Evolutionary conservation across 2,113 vertebrate genomes (phyloP), one percentile per base, ranked within the genome.

Genomic region (Charina bottae): DNA sequence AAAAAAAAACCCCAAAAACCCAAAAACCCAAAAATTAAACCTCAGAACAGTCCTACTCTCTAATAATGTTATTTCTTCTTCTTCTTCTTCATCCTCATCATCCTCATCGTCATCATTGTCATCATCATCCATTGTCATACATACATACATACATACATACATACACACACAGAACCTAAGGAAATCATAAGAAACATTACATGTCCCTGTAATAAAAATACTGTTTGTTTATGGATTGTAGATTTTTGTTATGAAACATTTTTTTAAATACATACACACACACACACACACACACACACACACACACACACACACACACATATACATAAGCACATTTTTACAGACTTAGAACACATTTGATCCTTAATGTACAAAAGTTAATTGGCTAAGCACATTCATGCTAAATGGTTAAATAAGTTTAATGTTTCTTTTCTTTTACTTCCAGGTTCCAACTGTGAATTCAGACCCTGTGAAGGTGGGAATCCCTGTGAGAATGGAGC

Each of bases 401-500:
- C 8, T 28, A 2, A 46, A 64, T 9, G 4, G 21, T 33, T 90
- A 95, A 92, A 93, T 94, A 94, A 93, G 6, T 83, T 92, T 93
- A 93, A 92, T 85, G 58, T 92, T 68, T n/a, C 10, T 54, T 8
- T 26, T 46, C 96, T 95, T 94, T 17, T 85, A 92, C 90, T 97
- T 94, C 56, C 95, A 98, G 98, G 97, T 93, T 91, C 95, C 93
- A 97, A 98, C 95, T 98, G 98, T 95, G 98, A 98, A 96, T 96
- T 97, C 94, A 95, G 95, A 91, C 97, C 98, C 78, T 98, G 97
- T 58, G 97, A 98, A 95, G 96, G 95, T 95, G 97, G 93, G 92
- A 97, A 97, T 96, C 97, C 98, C 95, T 98, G 97, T 94, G 98
- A 98, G 97, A 98, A 98, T 0, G 97, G 93, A 85, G 97, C 97